phyloP scores from a whole-genome alignment of 2,797 vertebrate species.

The Oryzias sinensis region DNA sequence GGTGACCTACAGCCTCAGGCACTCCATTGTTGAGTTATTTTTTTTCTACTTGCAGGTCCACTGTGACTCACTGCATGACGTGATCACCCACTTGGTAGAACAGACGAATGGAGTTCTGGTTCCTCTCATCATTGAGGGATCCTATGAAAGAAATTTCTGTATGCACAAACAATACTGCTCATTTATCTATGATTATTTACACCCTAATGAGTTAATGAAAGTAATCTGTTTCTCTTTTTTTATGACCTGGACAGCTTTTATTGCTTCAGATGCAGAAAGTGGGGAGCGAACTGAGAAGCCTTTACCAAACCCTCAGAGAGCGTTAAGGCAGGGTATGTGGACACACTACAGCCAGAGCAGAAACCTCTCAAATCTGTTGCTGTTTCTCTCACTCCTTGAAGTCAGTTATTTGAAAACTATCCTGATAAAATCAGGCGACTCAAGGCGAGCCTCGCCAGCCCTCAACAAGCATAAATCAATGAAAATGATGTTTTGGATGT shows the following conservation, averaged over 20 bases:
- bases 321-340: no score
- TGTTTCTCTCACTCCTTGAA: no score
- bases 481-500: no score
- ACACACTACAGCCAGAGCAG: no score
- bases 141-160: slow-evolving; percentile 81
- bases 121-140: slow-evolving; percentile 71
- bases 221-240: background rate
- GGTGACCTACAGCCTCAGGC: no score
- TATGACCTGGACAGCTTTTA: no score
- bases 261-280: slow-evolving; percentile 62
- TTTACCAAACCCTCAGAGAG: background rate
- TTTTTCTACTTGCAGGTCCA: slow-evolving; percentile 56
- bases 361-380: no score
- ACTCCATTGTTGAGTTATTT: no score
- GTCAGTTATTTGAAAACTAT: no score
- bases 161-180: slow-evolving; percentile 34
- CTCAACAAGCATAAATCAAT: no score
- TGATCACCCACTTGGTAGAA: slow-evolving; percentile 73
- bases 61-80: slow-evolving; percentile 74
- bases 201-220: background rate
- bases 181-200: background rate
- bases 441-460: no score
- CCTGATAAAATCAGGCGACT: no score
- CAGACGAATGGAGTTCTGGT: slow-evolving; percentile 64
- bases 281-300: slow-evolving; percentile 67